These are phyloP conservation scores for Amphiduros pacificus DNA, from an alignment of 2,888 invertebrate genomes.

Conservation along the genomic window DNA sequence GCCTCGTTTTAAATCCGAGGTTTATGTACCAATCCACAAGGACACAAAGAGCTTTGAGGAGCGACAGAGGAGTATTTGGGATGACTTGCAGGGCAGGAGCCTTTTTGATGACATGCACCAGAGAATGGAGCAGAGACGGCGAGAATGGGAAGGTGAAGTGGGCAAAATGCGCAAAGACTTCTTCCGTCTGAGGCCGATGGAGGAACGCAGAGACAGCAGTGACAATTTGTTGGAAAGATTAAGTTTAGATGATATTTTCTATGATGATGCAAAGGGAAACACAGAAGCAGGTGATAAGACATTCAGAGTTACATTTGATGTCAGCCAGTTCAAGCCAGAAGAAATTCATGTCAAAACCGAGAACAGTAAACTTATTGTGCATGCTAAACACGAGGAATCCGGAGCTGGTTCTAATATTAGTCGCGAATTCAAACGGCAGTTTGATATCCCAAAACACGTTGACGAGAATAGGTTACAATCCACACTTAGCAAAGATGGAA, in stretches of 20 bases:
- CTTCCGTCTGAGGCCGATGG: slow-evolving; percentile 54
- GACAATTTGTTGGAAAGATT: slow-evolving; percentile 31
- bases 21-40: slow-evolving; percentile 54
- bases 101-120: slow-evolving; percentile 39
- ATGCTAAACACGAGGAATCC: slow-evolving; percentile 33
- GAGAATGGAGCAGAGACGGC: slow-evolving; percentile 28
- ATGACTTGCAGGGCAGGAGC: slow-evolving; percentile 37
- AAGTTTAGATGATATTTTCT: slow-evolving; percentile 30
- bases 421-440: slow-evolving; percentile 32
- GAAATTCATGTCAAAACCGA: slow-evolving; percentile 36
- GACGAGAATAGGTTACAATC: slow-evolving; percentile 28
- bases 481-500: slow-evolving; percentile 36
- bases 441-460: slow-evolving; percentile 34
- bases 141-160: slow-evolving; percentile 35
- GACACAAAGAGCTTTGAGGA: slow-evolving; percentile 56
- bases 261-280: slow-evolving; percentile 18
- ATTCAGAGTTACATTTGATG: slow-evolving; percentile 36
- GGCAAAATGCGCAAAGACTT: slow-evolving; percentile 54
- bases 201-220: slow-evolving; percentile 33
- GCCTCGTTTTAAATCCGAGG: slow-evolving; percentile 54
- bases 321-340: slow-evolving; percentile 34
- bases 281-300: slow-evolving; percentile 1
- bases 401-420: slow-evolving; percentile 27
- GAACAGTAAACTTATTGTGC: slow-evolving; percentile 29
- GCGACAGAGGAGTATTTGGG: slow-evolving; percentile 52